Evolutionary conservation across 1,140 invertebrate species (phyloP), one percentile per base, ranked within the genome.

Genomic region (Dolichoris vasculosae): DNA sequence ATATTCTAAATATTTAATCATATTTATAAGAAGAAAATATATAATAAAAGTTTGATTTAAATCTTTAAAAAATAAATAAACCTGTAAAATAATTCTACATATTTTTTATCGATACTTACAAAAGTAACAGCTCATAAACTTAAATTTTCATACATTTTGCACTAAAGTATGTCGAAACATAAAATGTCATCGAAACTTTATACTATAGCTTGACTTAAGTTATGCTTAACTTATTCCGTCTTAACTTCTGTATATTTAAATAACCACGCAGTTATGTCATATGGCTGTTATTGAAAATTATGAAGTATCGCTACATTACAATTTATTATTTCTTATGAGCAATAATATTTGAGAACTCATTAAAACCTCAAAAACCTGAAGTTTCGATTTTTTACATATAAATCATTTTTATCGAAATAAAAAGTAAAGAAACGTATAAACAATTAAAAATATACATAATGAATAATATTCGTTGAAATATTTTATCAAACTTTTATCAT

Each of bases 61-160:
- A 15, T 51, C 43, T 51, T 2, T 13, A 51, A 51, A 51, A 51
- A 51, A 51, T 17, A 51, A 51, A 51, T 51, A 51, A 51, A 51
- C 11, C 15, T 51, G 48, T 17, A 17, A 17, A 51, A 17, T 17
- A 51, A 51, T 51, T 51, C 15, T 51, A 46, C 17, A 67, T 8
- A 11, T 67, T 67, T 67, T 67, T 13, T 32, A 67, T 67, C 8
- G 7, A 67, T 67, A 67, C n/a, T 67, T 67, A 15, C 63, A 83
- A 83, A 38, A 59, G 23, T 30, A 71, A 82, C 46, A 86, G 13
- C 30, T 78, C 48, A 30, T 80, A 80, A 85, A 80, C 80, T 80
- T 73, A 80, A 85, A 43, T 82, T 20, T 82, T 4, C 23, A 9
- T 59, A 8, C 30, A 55, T 38, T n/a, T 76, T n/a, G 32, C 38